Base-by-base conservation (phyloP, 2,888 invertebrate genomes). In the Apamea crenata region DNA sequence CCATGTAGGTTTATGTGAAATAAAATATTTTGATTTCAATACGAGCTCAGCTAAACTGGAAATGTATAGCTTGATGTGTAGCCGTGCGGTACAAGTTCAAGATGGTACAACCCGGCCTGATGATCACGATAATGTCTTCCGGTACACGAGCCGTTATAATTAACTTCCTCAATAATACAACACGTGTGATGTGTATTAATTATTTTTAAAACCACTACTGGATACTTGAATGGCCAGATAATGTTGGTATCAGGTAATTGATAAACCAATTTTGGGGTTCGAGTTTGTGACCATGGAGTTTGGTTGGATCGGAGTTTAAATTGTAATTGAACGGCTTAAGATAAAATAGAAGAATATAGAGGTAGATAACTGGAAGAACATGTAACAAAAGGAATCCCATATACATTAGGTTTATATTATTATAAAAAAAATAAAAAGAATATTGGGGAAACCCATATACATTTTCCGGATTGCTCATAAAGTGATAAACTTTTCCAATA, bases 101-200 rank as follows among this genome's bases (percentile, higher is more conserved):
- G 87, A 74, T 70, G 65, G n/a, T 80, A 56, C 82, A 72, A 40
- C 50, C 32, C 14, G 12, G 32, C 47, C 67, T 68, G 76, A 85
- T 83, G 74, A 70, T 72, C 79, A 79, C 50, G 74, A 80, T 85
- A 89, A 89, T 82, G 77, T 61, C 88, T 89, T 89, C 90, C 89
- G 88, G 88, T 87, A 85, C 80, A 85, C 74, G 72, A 74, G 47
- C 81, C 78, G 87, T 71, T 89, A 82, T 89, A 84, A 89, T 89
- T 88, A 81, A 85, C 88, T 90, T 90, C 89, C 89, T 89, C 83
- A 77, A 82, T 84, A 83, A 77, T 65, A 40, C 81, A 81, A 84
- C 86, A 89, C 83, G 84, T 86, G 89, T 90, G 86, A 81, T 72
- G 81, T 66, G 74, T 77, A 84, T 90, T 86, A 82, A 90, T 89